Percentiles rank a stretch among this genome's conserved stretches.
These are phyloP conservation scores for Gonocerus acuteangulatus DNA, from an alignment of 2,888 invertebrate species.

Conservation along the genomic window DNA sequence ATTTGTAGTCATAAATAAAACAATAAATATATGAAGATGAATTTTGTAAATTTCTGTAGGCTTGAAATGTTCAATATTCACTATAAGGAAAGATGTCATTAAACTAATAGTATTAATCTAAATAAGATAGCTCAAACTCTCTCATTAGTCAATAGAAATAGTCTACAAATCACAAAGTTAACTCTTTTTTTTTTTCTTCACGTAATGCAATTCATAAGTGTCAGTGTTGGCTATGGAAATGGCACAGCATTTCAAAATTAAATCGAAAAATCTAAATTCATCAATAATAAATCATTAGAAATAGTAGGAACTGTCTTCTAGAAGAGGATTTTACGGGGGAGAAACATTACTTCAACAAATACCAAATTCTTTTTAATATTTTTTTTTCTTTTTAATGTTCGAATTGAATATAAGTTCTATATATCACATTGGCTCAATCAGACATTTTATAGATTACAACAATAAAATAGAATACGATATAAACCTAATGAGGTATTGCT, in stretches of 20 bases:
- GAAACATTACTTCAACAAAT: background rate
- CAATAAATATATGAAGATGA: background rate
- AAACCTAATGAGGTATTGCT: background rate
- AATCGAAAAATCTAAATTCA: background rate
- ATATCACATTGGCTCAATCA: background rate
- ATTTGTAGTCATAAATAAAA: background rate
- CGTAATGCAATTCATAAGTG: constrained; percentile 21
- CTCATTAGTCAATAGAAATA: constrained; percentile 34
- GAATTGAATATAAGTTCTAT: background rate
- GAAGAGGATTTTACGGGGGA: background rate
- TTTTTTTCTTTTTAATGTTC: background rate
- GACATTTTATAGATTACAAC: background rate
- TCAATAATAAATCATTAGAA: background rate
- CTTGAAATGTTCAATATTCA: constrained; percentile 30
- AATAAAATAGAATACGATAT: background rate
- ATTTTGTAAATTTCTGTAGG: constrained; percentile 22
- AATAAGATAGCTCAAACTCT: constrained; percentile 35
- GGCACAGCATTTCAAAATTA: constrained; percentile 30
- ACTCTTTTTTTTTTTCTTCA: constrained; percentile 15
- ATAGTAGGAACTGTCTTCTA: background rate
- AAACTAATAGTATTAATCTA: constrained; percentile 35
- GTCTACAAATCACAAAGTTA: constrained; percentile 34
- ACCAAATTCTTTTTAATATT: background rate
- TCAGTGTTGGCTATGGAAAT: constrained; percentile 31
- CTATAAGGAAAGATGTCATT: constrained; percentile 33